These are phyloP conservation scores for Palythoa heliodiscus DNA, from an alignment of 92 coral and sea anemone species.

Conservation along the genomic window DNA sequence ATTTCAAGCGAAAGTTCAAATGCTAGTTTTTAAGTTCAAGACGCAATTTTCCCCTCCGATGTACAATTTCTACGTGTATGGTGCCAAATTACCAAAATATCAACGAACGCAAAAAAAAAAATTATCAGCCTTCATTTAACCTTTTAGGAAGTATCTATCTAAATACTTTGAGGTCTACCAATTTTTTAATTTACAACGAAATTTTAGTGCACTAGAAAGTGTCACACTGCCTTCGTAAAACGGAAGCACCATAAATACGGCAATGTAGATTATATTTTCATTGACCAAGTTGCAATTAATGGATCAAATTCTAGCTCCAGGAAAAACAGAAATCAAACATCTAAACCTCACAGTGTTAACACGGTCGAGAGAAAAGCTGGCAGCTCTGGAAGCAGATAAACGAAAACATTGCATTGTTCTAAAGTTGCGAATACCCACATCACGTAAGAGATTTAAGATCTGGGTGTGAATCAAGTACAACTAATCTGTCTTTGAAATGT, in stretches of 20 bases:
- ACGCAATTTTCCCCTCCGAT: background rate
- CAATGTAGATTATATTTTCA: background rate
- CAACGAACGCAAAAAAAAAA: background rate
- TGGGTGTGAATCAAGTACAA: slow-evolving; percentile 9
- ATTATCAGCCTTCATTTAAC: background rate
- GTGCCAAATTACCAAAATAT: background rate
- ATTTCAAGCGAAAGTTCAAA: background rate
- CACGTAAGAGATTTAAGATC: background rate
- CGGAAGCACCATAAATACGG: no score
- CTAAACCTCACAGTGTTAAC: background rate
- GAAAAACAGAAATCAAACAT: background rate
- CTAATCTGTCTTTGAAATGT: slow-evolving; percentile 29
- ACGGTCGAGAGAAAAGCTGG: background rate
- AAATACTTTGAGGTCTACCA: background rate
- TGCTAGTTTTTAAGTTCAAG: background rate
- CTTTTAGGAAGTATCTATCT: background rate
- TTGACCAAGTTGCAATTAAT: background rate
- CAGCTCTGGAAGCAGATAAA: background rate
- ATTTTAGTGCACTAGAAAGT: no score
- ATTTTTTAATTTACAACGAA: background rate
- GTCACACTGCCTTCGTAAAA: no score
- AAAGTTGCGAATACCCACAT: background rate
- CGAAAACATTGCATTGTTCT: slow-evolving; percentile 44
- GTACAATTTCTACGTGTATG: background rate
- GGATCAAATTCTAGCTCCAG: background rate